Evolutionary conservation across 2,113 vertebrate genomes (phyloP).

Genomic region (Engystomops pustulosus): DNA sequence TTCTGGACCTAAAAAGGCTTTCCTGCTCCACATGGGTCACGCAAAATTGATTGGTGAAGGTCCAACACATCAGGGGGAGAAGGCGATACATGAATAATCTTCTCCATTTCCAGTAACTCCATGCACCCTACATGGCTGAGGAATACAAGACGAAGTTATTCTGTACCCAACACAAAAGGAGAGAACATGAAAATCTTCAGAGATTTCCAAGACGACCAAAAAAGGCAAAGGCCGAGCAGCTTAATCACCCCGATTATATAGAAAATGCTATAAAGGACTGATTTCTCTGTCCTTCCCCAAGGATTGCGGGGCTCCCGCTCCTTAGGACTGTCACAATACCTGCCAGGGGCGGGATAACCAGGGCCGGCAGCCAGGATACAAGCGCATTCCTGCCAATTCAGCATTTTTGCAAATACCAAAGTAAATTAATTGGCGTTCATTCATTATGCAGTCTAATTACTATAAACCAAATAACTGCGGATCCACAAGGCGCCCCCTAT

Average conservation of each 20-base stretch:
- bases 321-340: neutral
- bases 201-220: neutral
- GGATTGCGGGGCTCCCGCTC: neutral
- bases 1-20: too few relatives aligned
- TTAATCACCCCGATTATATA: neutral
- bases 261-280: neutral
- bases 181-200: neutral
- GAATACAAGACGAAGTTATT: neutral
- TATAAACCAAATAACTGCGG: neutral
- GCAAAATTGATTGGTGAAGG: too few relatives aligned
- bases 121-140: too few relatives aligned
- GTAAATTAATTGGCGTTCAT: conserved; percentile 35
- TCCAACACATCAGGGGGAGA: too few relatives aligned
- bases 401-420: conserved; percentile 15
- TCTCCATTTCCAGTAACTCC: too few relatives aligned
- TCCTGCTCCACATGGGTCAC: too few relatives aligned
- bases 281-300: neutral
- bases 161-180: neutral
- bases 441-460: conserved; percentile 45
- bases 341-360: neutral
- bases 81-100: too few relatives aligned
- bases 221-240: neutral
- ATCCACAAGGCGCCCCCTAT: neutral
- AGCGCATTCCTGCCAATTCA: neutral
- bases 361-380: neutral